Conservation (phyloP, 1,140 invertebrate species). For the Bradysia coprophila region DNA sequence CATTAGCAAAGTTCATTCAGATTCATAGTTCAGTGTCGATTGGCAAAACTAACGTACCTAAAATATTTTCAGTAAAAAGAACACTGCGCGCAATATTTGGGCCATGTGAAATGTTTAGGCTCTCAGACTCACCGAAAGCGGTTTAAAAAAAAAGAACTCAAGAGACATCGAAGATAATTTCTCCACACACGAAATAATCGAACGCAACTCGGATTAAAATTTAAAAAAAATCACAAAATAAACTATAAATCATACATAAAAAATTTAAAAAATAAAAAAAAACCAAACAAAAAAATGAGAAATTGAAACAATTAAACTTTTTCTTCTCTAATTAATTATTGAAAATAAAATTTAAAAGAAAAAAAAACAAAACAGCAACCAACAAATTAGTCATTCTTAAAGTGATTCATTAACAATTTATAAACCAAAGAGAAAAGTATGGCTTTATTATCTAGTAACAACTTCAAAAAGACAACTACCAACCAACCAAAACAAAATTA, state of each 20-base stretch:
- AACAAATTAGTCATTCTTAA: no score
- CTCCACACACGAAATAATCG: conserved; percentile 1
- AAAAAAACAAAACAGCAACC: no score
- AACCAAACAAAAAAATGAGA: neutral
- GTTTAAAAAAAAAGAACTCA: conserved; percentile 17
- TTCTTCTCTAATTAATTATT: neutral
- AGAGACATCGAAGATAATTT: conserved; percentile 14
- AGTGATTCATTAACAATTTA: neutral
- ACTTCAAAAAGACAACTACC: no score
- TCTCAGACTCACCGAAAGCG: conserved; percentile 25
- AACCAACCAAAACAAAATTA: no score
- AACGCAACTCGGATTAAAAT: neutral
- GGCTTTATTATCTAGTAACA: no score
- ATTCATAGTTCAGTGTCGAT: no score
- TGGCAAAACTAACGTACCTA: no score
- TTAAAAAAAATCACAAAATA: conserved; percentile 10
- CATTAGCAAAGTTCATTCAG: no score
- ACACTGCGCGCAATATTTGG: conserved; percentile 23
- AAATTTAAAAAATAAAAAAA: neutral
- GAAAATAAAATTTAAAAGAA: neutral
- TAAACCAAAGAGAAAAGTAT: neutral
- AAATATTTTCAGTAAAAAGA: conserved; percentile 20
- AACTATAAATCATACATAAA: conserved; percentile 7
- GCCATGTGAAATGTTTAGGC: conserved; percentile 24
- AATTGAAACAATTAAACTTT: neutral